Evolutionary conservation across 2,888 invertebrate species (phyloP), one percentile per base, ranked within the genome.

Genomic region (Boloria selene): DNA sequence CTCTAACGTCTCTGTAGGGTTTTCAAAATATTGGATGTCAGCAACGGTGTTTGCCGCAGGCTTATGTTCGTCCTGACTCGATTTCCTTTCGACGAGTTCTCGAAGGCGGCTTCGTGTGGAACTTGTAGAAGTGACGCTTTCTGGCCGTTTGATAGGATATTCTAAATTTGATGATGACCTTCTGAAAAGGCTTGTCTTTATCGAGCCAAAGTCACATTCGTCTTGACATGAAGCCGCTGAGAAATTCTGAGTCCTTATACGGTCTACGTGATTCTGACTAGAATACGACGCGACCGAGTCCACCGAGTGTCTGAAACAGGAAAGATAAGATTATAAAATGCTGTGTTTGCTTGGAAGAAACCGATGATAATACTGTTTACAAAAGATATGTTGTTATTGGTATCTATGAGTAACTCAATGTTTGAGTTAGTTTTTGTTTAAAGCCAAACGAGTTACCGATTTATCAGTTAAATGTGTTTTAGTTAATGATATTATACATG

Each of bases 211-310:
- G 82, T 91, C 91, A 77, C 85, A 79, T 81, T 91, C 92, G 87
- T 91, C 90, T 81, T 90, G 88, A 89, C 90, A 91, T 88, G 91
- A 92, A 89, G 90, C 89, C 88, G 90, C 85, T 88, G 90, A 90
- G 88, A 90, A 90, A 77, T 90, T 90, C 84, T 91, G 91, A 83
- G 91, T 90, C 84, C 93, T 89, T 85, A 92, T 93, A 81, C 92
- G 92, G 91, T 93, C 92, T 83, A 92, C 92, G 93, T 92, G 92
- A 90, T 92, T 91, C 90, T 92, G 92, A 81, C 92, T 93, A 90
- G 92, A 92, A 90, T 92, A 91, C 90, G 93, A 92, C 89, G 92
- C 90, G 88, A 92, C 93, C 90, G 93, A 92, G 90, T 93, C 93
- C 87, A 92, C 93, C 84, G 93, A 92, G 88, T 93, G 93, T 81